Conservation (phyloP, 2,888 invertebrate species). For the Leptopilina syphax region DNA sequence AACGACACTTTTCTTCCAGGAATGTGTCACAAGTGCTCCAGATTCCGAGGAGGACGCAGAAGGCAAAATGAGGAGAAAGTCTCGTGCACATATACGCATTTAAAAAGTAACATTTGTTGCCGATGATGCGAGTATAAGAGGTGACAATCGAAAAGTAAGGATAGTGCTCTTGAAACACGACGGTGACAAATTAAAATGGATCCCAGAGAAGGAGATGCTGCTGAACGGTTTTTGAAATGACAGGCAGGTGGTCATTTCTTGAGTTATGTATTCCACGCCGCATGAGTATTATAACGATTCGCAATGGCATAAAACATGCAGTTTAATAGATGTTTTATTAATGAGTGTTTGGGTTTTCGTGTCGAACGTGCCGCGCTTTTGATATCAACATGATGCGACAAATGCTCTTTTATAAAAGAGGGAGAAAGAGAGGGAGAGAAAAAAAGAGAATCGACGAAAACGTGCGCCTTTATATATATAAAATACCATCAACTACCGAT, state of each 20-base stretch:
- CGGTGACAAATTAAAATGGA: constrained; percentile 57
- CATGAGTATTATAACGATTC: constrained; percentile 53
- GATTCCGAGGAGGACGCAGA: constrained; percentile 21
- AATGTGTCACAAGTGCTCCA: constrained; percentile 56
- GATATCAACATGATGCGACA: constrained; percentile 47
- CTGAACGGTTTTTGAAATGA: constrained; percentile 13
- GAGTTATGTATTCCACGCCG: constrained; percentile 51
- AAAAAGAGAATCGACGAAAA: constrained; percentile 28
- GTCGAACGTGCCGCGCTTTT: constrained; percentile 56
- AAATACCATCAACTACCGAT: constrained; percentile 22
- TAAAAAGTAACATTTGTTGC: not conserved
- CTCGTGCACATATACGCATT: not conserved
- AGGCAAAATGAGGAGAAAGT: constrained; percentile 53
- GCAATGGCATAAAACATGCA: constrained; percentile 56
- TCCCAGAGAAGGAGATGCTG: constrained; percentile 41
- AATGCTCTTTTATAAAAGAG: constrained; percentile 41
- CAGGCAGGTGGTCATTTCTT: constrained; percentile 50
- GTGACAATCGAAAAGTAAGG: constrained; percentile 31
- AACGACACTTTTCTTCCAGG: constrained; percentile 62
- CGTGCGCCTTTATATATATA: not conserved
- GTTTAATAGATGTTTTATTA: constrained; percentile 59
- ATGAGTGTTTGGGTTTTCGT: constrained; percentile 52
- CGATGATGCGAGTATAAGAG: constrained; percentile 21
- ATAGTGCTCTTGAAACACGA: constrained; percentile 48
- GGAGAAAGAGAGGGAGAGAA: not conserved